phyloP scores from a whole-genome alignment of 2,797 vertebrate genomes.

The Phataginus tetradactyla region DNA sequence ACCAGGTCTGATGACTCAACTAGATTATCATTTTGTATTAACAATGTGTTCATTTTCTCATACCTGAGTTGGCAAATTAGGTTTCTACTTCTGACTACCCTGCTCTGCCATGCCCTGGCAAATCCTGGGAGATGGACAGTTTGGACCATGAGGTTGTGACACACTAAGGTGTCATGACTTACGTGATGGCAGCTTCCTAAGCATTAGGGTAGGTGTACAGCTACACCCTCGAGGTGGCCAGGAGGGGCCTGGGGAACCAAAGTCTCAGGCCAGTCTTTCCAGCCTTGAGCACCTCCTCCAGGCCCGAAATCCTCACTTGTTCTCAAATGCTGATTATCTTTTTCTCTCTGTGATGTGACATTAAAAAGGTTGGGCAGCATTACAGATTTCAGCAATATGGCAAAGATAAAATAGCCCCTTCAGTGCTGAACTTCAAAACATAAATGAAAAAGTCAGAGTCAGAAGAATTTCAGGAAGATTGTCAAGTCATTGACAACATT shows the following conservation, averaged over 20 bases:
- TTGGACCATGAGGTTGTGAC: background rate
- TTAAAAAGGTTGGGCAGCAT: background rate
- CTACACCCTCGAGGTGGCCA: background rate
- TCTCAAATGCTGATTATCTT: background rate
- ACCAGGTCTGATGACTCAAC: background rate
- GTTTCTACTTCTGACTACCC: background rate
- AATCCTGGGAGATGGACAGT: background rate
- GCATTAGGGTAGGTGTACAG: no score
- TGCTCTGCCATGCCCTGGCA: background rate
- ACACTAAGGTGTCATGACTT: background rate
- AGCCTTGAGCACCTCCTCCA: background rate
- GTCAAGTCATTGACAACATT: background rate
- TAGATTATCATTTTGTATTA: background rate
- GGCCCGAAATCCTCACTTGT: background rate
- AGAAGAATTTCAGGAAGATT: slow-evolving; percentile 11
- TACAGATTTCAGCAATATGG: background rate
- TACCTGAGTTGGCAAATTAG: background rate
- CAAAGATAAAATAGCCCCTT: background rate
- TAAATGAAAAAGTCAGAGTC: slow-evolving; percentile 9
- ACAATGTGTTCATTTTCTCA: background rate
- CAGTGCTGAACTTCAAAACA: background rate
- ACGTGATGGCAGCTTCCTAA: background rate
- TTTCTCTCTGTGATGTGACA: background rate
- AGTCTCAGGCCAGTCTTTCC: background rate
- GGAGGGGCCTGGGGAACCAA: background rate